A percentile compares a stretch with the other conserved stretches of the same genome.
These are phyloP conservation scores for Brachionus koreanus DNA, from an alignment of 1,140 invertebrate genomes.

Conservation along the genomic window DNA sequence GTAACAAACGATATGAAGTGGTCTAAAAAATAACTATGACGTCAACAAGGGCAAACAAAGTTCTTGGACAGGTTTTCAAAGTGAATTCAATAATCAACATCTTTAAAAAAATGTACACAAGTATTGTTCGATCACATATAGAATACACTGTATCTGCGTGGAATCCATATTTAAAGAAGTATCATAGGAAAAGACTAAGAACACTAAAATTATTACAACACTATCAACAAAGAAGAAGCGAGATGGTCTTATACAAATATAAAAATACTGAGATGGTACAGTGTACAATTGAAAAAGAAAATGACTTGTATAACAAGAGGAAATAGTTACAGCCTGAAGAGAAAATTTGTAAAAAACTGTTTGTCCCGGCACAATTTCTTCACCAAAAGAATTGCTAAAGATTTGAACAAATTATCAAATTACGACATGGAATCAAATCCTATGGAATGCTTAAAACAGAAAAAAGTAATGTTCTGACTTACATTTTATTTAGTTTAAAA, in stretches of 20 bases:
- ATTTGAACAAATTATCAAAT: neutral
- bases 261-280: neutral
- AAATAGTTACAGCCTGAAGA: neutral
- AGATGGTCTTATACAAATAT: neutral
- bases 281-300: neutral
- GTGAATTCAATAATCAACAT: neutral
- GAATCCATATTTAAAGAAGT: constrained; percentile 41
- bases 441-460: too few species aligned
- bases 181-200: neutral
- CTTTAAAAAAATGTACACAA: neutral
- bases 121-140: neutral
- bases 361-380: neutral
- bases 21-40: constrained; percentile 6
- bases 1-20: constrained; percentile 44
- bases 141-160: constrained; percentile 47
- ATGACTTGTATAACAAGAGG: constrained; percentile 10
- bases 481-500: too few species aligned
- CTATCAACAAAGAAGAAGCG: neutral
- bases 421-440: neutral
- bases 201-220: neutral
- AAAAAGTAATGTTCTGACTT: too few species aligned
- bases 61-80: neutral
- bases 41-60: neutral
- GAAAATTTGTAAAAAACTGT: neutral
- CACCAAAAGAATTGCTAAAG: neutral